Percentiles rank a stretch among this genome's conserved stretches.
phyloP scores from a whole-genome alignment of 2,797 vertebrate genomes.

The Yasuhikotakia modesta region DNA sequence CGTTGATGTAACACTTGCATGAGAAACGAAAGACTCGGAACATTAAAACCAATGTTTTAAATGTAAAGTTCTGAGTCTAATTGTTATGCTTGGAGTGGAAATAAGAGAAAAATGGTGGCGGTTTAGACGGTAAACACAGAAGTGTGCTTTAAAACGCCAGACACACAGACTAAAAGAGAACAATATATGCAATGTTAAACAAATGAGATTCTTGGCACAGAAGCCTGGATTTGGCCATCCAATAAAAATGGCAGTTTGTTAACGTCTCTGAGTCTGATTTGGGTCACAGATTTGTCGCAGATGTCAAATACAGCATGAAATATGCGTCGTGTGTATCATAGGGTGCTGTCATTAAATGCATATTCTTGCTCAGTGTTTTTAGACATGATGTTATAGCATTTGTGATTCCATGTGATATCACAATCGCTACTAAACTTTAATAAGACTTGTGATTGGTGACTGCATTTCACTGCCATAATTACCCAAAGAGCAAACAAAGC shows the following conservation, averaged over 20 bases:
- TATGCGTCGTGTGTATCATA: background rate
- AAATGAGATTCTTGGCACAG: slow-evolving; percentile 25
- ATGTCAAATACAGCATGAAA: background rate
- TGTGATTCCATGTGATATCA: background rate
- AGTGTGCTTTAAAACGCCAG: slow-evolving; percentile 23
- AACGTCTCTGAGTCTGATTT: slow-evolving; percentile 12
- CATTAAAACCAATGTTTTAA: background rate
- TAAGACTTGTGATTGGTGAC: background rate
- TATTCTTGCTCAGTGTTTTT: background rate
- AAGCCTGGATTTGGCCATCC: background rate
- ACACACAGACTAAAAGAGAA: slow-evolving; percentile 36
- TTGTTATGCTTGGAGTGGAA: slow-evolving; percentile 1
- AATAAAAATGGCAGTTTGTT: background rate
- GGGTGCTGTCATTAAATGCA: background rate
- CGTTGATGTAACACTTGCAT: background rate
- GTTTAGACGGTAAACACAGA: slow-evolving; percentile 13
- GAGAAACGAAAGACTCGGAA: background rate
- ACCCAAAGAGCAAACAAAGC: slow-evolving; percentile 33
- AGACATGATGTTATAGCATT: background rate
- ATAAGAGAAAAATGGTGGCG: background rate
- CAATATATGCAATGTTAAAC: slow-evolving; percentile 29
- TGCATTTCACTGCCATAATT: slow-evolving; percentile 34
- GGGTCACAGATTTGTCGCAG: background rate
- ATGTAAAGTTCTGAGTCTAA: background rate
- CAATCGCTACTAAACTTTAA: background rate